These are phyloP conservation scores for Turnix velox DNA, from an alignment of 2,113 vertebrate genomes.

Conservation along the genomic window DNA sequence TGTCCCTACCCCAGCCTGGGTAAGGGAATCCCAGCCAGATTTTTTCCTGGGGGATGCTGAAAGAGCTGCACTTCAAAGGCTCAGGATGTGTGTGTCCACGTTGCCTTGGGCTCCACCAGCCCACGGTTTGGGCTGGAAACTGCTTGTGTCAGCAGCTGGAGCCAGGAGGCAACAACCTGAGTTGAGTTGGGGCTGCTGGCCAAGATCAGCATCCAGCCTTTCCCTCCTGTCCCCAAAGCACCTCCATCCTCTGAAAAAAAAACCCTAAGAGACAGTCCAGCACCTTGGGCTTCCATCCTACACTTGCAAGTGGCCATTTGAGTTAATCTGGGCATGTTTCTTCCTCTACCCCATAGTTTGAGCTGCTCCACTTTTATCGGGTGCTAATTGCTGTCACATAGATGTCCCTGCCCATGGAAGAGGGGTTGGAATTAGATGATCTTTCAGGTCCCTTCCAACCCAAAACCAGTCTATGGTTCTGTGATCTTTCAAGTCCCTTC, in stretches of 20 bases:
- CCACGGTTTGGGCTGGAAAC: conserved; percentile 1
- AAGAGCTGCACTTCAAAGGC: conserved; percentile 57
- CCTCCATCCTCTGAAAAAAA: background rate
- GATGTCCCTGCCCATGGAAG: too few species aligned
- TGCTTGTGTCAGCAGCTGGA: conserved; percentile 55
- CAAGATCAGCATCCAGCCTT: background rate
- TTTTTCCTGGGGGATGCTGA: background rate
- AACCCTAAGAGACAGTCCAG: background rate
- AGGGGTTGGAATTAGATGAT: too few species aligned
- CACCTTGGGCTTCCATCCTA: background rate
- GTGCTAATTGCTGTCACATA: background rate
- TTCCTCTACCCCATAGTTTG: background rate
- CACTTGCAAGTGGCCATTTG: background rate
- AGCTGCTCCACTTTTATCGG: background rate
- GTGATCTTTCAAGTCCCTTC: too few species aligned
- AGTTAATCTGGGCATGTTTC: background rate
- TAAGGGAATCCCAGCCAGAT: background rate
- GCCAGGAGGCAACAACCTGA: background rate
- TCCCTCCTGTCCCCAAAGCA: background rate
- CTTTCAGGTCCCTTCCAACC: too few species aligned
- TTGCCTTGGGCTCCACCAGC: conserved; percentile 27
- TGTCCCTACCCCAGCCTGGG: background rate
- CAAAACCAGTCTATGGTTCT: too few species aligned
- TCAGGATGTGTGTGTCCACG: conserved; percentile 7
- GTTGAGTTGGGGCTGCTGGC: background rate